Evolutionary conservation across 2,888 invertebrate species (phyloP), one percentile per base, ranked within the genome.

Genomic region (Coecobrya sp.): DNA sequence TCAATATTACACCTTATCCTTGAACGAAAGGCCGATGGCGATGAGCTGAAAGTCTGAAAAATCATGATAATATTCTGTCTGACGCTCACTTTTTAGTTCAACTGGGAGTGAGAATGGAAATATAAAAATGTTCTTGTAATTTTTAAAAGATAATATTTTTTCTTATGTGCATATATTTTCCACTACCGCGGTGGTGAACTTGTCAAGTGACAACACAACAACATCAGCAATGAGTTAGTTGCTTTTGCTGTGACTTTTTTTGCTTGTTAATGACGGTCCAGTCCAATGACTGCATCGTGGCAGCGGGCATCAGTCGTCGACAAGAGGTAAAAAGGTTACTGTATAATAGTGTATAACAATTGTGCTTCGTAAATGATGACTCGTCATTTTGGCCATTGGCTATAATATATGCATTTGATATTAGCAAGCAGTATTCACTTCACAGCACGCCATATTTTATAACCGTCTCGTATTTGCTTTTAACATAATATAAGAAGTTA

Each of bases 251-350:
- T 10, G 30, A 65, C 22, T 70, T 68, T 86, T n/a, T 52, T 70
- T 85, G 45, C 73, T 59, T 86, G 73, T 73, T 79, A 87, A 45
- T 45, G n/a, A 30, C 25, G 27, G 52, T 42, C 42, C 45, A 45
- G 45, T 22, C 16, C 19, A 16, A 70, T 36, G 7, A 70, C 8
- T 19, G n/a, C 16, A 30, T n/a, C 19, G 36, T 36, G n/a, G 0
- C 11, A 7, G 1, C 30, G 30, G 52, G 52, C n/a, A 81, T 55
- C n/a, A 81, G 16, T 55, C 22, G 68, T 68, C 62, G 10, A n/a
- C n/a, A n/a, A 55, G 59, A 79, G 86, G 86, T 55, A 87, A 42
- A 42, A 79, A 87, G 87, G 79, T 87, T 87, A 79, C 70, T n/a
- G n/a, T n/a, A n/a, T n/a, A 22, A 36, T n/a, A n/a, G n/a, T n/a